Evolutionary conservation across 2,113 vertebrate genomes (phyloP).

Genomic region (Kryptolebias marmoratus): DNA sequence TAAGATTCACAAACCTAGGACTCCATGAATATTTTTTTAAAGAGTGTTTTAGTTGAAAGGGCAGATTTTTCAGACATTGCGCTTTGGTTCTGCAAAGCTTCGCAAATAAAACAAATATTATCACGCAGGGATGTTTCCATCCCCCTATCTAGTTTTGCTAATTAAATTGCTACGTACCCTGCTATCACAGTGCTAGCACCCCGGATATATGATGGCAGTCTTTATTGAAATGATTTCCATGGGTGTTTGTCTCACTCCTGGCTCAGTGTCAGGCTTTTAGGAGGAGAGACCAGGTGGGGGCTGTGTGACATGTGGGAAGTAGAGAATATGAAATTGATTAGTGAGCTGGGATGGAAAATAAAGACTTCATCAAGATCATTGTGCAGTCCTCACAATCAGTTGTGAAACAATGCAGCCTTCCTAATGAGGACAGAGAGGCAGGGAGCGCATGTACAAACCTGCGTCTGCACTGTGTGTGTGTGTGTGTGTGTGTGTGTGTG

Average conservation of each 20-base stretch:
- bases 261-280: slow-evolving; percentile 66
- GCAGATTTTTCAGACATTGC: slow-evolving; percentile 25
- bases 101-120: slow-evolving; percentile 44
- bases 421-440: slow-evolving; percentile 66
- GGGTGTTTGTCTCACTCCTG: slow-evolving; percentile 72
- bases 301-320: slow-evolving; percentile 6
- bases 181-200: slow-evolving; percentile 60
- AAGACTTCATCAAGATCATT: slow-evolving; percentile 77
- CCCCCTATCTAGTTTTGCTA: slow-evolving; percentile 56
- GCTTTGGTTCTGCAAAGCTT: slow-evolving; percentile 33
- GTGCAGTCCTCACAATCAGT: slow-evolving; percentile 70
- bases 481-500: neutral
- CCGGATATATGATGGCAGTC: slow-evolving; percentile 56
- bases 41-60: slow-evolving; percentile 37
- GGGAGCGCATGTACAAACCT: slow-evolving; percentile 31
- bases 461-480: slow-evolving; percentile 42
- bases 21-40: slow-evolving; percentile 59
- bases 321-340: slow-evolving; percentile 79
- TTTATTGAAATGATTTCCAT: slow-evolving; percentile 74
- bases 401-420: slow-evolving; percentile 66
- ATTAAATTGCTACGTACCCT: slow-evolving; percentile 67
- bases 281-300: slow-evolving; percentile 32
- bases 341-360: slow-evolving; percentile 72
- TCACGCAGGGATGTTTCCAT: slow-evolving; percentile 47
- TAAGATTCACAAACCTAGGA: slow-evolving; percentile 36